Evolutionary conservation across 2,797 vertebrate species (phyloP).

Genomic region (Chrosomus eos): DNA sequence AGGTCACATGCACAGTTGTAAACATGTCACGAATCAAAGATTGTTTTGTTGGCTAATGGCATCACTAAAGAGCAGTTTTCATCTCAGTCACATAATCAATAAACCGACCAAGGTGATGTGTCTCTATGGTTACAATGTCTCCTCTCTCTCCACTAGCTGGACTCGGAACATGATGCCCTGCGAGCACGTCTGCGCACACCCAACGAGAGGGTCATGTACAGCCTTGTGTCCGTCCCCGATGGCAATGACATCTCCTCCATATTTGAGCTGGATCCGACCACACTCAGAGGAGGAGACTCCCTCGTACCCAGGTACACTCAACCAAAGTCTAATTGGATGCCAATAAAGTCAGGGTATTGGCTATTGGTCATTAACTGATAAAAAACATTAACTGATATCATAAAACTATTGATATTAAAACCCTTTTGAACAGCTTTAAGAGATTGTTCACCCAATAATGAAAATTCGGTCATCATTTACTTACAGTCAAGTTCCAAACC

Average conservation of each 20-base stretch:
- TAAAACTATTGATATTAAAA: too few relatives aligned
- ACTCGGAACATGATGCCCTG: slow-evolving; percentile 89
- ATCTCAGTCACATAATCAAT: background rate
- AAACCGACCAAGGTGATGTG: background rate
- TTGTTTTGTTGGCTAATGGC: background rate
- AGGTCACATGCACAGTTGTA: background rate
- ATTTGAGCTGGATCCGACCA: slow-evolving; percentile 97
- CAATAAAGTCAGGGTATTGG: background rate
- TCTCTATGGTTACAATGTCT: slow-evolving; percentile 53
- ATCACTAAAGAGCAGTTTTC: background rate
- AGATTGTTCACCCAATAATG: background rate
- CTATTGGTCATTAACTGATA: too few relatives aligned
- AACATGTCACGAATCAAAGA: background rate
- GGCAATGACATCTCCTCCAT: slow-evolving; percentile 99
- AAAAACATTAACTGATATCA: too few relatives aligned
- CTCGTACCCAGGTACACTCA: slow-evolving; percentile 92
- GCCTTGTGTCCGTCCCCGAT: slow-evolving; percentile 93
- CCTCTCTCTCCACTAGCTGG: slow-evolving; percentile 78
- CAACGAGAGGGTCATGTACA: slow-evolving; percentile 95
- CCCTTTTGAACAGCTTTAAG: background rate
- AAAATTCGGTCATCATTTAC: background rate
- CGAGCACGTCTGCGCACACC: slow-evolving; percentile 81
- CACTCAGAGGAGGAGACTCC: slow-evolving; percentile 93
- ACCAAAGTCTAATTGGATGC: background rate
- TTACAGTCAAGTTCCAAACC: background rate